Evolutionary conservation across 1,140 invertebrate genomes (phyloP).

Genomic region (Stratiolaelaps scimitus): DNA sequence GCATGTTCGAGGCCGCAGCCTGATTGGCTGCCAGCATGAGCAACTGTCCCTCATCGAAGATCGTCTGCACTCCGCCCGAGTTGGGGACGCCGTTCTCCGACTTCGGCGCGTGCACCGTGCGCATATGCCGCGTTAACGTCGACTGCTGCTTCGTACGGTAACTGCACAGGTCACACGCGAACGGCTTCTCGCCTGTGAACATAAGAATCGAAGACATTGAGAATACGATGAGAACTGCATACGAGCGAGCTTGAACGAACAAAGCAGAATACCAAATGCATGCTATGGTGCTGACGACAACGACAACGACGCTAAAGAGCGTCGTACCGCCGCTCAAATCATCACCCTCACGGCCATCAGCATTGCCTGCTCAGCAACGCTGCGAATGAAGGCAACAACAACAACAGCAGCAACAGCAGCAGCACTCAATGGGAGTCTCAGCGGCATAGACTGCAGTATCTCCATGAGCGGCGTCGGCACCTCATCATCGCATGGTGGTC

Average conservation of each 20-base stretch:
- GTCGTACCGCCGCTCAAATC: no score
- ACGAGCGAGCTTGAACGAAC: background rate
- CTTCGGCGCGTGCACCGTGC: constrained; percentile 16
- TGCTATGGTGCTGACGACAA: no score
- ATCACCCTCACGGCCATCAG: no score
- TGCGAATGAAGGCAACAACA: no score
- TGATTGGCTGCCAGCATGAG: constrained; percentile 23
- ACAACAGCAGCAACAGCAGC: no score
- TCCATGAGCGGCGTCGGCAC: no score
- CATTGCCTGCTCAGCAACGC: no score
- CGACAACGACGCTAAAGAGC: no score
- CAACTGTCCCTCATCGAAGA: constrained; percentile 18
- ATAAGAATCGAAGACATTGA: background rate
- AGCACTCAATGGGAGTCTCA: no score
- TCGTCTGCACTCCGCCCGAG: constrained; percentile 11
- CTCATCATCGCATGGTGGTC: no score
- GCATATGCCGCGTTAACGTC: constrained; percentile 25
- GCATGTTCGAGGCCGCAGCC: constrained; percentile 17
- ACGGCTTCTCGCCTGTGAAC: constrained; percentile 22
- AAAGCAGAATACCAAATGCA: no score
- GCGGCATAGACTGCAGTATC: no score
- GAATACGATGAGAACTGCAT: background rate
- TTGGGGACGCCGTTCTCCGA: constrained; percentile 14
- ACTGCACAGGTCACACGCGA: constrained; percentile 20
- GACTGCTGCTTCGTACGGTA: constrained; percentile 25